Base-by-base conservation (phyloP, 1,140 invertebrate species). In the Lysiphlebus fabarum region DNA sequence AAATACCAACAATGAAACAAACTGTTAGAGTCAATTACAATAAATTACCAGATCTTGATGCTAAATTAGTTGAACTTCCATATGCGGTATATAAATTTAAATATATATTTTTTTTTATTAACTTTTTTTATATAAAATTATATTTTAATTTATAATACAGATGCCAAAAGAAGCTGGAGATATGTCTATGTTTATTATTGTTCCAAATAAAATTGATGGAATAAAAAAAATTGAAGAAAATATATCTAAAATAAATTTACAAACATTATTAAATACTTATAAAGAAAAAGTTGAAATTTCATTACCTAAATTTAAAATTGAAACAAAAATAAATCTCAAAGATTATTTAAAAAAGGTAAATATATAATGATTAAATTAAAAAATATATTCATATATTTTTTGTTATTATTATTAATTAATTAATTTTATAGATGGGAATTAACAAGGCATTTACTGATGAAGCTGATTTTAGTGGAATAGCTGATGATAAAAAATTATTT, bases 151-250 rank as follows among this genome's bases (percentile, higher is more conserved):
- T 43, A 60, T 7, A 41, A 45, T 49, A 61, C 55, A 81, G 71
- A 81, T 79, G 58, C 73, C 76, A 38, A 76, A 84, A 57, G 69
- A 17, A 7, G 14, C n/a, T 6, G 12, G 33, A 9, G 14, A 33
- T 2, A 60, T 85, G 54, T 80, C 80, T 47, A 84, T 85, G 80
- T 65, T 85, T 53, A 74, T 86, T 42, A 70, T 87, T 40, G 69
- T 88, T 43, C 86, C 87, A 10, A 82, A 84, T 56, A 66, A 83
- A 61, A 71, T 76, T 5, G 72, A 80, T 36, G 84, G 83, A 1
- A 61, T 85, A 33, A 12, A 59, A 7, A 59, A 70, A 1, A 36
- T 86, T 11, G 81, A 83, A 62, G 44, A 65, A 0, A 77, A 76
- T 40, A 62, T 85, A 14, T 62, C 66, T 2, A 59, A 64, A 8